phyloP scores from a whole-genome alignment of 1,140 invertebrate species.

The Drusus annulatus region DNA sequence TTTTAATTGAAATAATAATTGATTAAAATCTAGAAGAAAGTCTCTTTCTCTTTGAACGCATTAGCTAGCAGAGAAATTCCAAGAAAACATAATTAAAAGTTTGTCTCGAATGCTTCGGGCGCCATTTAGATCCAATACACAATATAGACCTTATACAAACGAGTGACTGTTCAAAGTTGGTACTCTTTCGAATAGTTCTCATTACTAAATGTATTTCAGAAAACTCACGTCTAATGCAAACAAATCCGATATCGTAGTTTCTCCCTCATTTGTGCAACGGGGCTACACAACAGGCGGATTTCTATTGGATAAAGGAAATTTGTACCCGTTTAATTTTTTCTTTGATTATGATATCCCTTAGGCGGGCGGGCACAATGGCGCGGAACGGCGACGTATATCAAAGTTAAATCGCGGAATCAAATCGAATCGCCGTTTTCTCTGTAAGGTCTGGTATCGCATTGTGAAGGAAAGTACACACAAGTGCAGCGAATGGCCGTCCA shows the following conservation, averaged over 20 bases:
- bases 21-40: conserved; percentile 21
- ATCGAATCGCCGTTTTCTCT: conserved; percentile 29
- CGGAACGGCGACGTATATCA: conserved; percentile 19
- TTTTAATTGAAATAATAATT: conserved; percentile 43
- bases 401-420: conserved; percentile 36
- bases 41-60: conserved; percentile 39
- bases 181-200: neutral
- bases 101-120: conserved; percentile 15
- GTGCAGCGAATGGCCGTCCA: conserved; percentile 44
- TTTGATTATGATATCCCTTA: conserved; percentile 12
- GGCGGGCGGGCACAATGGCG: neutral
- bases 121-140: conserved; percentile 17
- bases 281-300: conserved; percentile 14
- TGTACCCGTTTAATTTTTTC: neutral
- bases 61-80: conserved; percentile 18
- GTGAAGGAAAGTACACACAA: conserved; percentile 18
- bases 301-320: conserved; percentile 24
- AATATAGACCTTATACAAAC: conserved; percentile 11
- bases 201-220: conserved; percentile 24
- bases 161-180: conserved; percentile 21
- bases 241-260: conserved; percentile 9
- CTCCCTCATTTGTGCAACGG: conserved; percentile 29
- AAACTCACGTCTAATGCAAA: conserved; percentile 30
- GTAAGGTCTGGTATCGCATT: conserved; percentile 4
- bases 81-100: conserved; percentile 36